These are phyloP conservation scores for Lepidurus arcticus DNA, from an alignment of 1,140 invertebrate genomes.

Conservation along the genomic window DNA sequence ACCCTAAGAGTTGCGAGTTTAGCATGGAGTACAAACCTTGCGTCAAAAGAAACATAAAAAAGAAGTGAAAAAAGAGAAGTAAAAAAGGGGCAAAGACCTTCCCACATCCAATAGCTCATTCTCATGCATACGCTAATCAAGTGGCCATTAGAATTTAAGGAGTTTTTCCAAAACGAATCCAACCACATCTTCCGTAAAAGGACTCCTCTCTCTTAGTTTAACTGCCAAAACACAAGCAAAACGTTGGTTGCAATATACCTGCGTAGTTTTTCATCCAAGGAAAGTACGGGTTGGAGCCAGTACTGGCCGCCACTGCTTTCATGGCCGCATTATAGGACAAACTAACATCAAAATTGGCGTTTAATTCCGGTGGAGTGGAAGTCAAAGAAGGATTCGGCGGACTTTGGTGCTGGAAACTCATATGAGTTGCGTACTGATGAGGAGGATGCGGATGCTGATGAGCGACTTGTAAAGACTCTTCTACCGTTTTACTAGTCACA, in stretches of 20 bases:
- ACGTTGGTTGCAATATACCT: slow-evolving; percentile 9
- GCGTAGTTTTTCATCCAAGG: slow-evolving; percentile 31
- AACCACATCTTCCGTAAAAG: background rate
- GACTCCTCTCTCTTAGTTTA: background rate
- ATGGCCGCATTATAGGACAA: background rate
- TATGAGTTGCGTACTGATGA: background rate
- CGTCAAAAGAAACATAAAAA: background rate
- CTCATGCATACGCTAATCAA: slow-evolving; percentile 9
- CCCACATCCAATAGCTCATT: slow-evolving; percentile 1
- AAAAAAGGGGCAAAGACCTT: background rate
- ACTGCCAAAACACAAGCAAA: background rate
- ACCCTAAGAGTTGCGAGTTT: background rate
- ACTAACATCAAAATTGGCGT: background rate
- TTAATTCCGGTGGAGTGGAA: slow-evolving; percentile 2
- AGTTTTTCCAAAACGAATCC: background rate
- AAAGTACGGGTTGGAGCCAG: slow-evolving; percentile 8
- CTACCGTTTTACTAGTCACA: background rate
- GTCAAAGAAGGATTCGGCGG: background rate
- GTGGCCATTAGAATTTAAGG: background rate
- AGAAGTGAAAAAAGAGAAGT: background rate
- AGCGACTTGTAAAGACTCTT: background rate
- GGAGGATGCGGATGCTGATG: background rate
- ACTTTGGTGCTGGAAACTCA: slow-evolving; percentile 10
- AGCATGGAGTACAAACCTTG: background rate
- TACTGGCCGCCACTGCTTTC: slow-evolving; percentile 1